Evolutionary conservation across 2,888 invertebrate species (phyloP), one percentile per base, ranked within the genome.

Genomic region (Yponomeuta cagnagella): DNA sequence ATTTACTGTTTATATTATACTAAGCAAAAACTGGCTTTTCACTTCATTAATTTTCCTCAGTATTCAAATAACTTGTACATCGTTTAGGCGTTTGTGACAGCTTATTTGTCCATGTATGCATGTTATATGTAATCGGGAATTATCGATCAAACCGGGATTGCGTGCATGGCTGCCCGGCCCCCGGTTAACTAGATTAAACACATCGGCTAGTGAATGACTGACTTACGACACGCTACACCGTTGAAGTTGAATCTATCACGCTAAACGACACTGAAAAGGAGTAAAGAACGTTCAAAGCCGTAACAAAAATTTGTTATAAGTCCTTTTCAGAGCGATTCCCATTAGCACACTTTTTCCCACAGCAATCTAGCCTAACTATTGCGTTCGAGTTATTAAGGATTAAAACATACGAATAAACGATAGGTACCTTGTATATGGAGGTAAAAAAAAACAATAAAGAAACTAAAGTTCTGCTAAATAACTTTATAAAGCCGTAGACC

Each of bases 61-160:
- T 43, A 43, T 43, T 43, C 43, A 43, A 43, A 43, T 43, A 6
- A 43, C 5, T 43, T 43, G 43, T 43, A 58, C 52, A 58, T 58
- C 52, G 12, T 58, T 15, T 15, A 58, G 0, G 33, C 33, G 15
- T 58, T 58, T 58, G 52, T 15, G 52, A 15, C 52, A 58, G 15
- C 3, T 58, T 58, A 58, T 58, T 58, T 15, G 52, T 58, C 12
- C 52, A 2, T 58, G 1, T 52, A 52, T 52, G 52, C 12, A 15
- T 69, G 63, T 52, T 70, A 71, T 64, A 68, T 63, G 71, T 73
- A 73, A 75, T 73, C 67, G 71, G 72, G 71, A 71, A 72, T 72
- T 86, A 89, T 89, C 79, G 89, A 90, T 77, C 85, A 85, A 87
- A 87, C 85, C 77, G 75, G 76, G 77, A 77, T 88, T 75, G 85